Conservation (phyloP, 2,797 vertebrate genomes). For the Leptatherina wallacei region DNA sequence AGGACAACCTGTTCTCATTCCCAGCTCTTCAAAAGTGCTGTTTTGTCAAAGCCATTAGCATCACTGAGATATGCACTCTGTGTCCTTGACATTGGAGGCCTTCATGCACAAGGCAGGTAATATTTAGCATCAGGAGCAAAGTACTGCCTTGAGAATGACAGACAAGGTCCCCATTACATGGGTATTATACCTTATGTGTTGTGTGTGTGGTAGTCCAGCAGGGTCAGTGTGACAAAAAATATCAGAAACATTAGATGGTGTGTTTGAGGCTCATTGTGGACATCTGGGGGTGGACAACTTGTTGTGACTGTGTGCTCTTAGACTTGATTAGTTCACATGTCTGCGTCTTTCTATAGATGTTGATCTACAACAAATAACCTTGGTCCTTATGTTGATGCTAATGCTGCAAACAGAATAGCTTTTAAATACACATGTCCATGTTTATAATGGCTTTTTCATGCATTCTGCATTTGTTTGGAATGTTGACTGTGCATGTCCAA, state of each 20-base stretch:
- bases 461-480: not conserved
- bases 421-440: not conserved
- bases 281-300: not conserved
- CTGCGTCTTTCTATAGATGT: not conserved
- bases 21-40: not conserved
- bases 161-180: not conserved
- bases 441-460: not conserved
- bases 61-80: not conserved
- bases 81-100: not conserved
- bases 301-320: not conserved
- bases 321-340: not conserved
- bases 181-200: not conserved
- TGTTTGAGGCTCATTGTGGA: not conserved
- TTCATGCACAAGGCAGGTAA: not conserved
- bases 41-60: conserved; percentile 18
- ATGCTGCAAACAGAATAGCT: not conserved
- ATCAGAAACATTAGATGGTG: not conserved
- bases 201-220: not conserved
- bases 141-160: not conserved
- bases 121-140: not conserved
- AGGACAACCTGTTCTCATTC: conserved; percentile 12
- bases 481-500: not conserved
- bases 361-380: not conserved
- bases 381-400: not conserved
- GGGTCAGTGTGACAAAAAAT: not conserved